These are phyloP conservation scores for Helicoverpa zea DNA, from an alignment of 1,140 invertebrate species.

Conservation along the genomic window DNA sequence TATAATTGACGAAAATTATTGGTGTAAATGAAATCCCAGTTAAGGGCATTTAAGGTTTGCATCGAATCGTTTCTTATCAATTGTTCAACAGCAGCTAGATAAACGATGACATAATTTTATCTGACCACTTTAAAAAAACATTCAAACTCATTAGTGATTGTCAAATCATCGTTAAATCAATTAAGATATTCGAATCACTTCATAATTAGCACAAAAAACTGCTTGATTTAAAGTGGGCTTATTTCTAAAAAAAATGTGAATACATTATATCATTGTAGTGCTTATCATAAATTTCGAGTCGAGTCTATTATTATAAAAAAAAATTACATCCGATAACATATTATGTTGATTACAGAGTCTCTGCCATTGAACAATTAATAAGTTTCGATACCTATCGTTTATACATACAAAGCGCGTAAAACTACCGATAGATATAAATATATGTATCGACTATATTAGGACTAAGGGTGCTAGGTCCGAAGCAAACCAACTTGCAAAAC, in stretches of 20 bases:
- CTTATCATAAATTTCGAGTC: too few species aligned
- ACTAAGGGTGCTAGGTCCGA: conserved; percentile 38
- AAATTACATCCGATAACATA: too few species aligned
- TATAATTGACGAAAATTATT: conserved; percentile 82
- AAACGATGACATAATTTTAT: not conserved
- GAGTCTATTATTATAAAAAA: too few species aligned
- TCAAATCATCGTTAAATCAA: too few species aligned
- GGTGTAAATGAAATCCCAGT: conserved; percentile 72
- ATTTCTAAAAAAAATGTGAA: too few species aligned
- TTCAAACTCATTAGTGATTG: too few species aligned
- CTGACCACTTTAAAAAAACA: not conserved
- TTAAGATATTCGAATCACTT: too few species aligned
- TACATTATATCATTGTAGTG: too few species aligned
- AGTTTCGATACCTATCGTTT: conserved; percentile 55
- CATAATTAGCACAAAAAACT: too few species aligned
- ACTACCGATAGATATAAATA: conserved; percentile 67
- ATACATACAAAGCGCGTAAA: conserved; percentile 75
- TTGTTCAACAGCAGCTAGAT: conserved; percentile 47
- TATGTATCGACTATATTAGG: conserved; percentile 54
- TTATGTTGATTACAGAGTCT: too few species aligned
- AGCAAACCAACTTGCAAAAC: conserved; percentile 39
- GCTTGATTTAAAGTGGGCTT: too few species aligned
- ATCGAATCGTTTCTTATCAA: conserved; percentile 43
- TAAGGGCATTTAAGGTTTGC: conserved; percentile 52
- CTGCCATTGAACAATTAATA: conserved; percentile 42